Conservation (phyloP, 2,113 vertebrate species). For the Zosterops borbonicus region DNA sequence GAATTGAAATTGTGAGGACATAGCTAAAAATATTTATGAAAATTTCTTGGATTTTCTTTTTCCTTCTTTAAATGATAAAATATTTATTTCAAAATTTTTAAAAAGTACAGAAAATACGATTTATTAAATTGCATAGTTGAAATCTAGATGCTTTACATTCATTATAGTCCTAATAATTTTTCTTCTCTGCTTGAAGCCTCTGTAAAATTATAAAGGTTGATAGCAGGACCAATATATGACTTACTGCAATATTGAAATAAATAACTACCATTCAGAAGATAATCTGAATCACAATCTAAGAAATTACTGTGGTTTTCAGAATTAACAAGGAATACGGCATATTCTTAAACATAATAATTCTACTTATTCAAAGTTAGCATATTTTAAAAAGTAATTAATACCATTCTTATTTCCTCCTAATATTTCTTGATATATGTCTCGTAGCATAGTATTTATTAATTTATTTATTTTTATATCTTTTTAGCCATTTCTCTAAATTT, state of each 20-base stretch:
- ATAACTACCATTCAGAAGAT: not conserved
- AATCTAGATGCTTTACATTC: not conserved
- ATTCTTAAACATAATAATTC: not conserved
- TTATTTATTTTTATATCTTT: not conserved
- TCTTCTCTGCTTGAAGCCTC: not conserved
- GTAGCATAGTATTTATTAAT: not conserved
- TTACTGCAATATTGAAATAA: not conserved
- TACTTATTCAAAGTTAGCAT: not conserved
- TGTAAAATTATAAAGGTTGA: not conserved
- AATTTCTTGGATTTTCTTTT: not conserved
- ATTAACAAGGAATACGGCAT: not conserved
- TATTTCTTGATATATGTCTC: not conserved
- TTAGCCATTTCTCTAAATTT: not conserved
- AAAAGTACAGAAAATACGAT: not conserved
- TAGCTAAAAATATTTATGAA: not conserved
- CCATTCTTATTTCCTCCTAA: not conserved
- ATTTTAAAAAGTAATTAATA: not conserved
- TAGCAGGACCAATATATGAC: not conserved
- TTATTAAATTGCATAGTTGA: not conserved
- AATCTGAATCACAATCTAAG: not conserved
- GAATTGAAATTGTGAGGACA: not conserved
- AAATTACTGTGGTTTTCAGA: not conserved
- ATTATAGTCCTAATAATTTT: not conserved
- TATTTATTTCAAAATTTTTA: not conserved
- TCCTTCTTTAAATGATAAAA: not conserved